These are phyloP conservation scores for Irena cyanogastra DNA, from an alignment of 2,113 vertebrate genomes.

Conservation along the genomic window DNA sequence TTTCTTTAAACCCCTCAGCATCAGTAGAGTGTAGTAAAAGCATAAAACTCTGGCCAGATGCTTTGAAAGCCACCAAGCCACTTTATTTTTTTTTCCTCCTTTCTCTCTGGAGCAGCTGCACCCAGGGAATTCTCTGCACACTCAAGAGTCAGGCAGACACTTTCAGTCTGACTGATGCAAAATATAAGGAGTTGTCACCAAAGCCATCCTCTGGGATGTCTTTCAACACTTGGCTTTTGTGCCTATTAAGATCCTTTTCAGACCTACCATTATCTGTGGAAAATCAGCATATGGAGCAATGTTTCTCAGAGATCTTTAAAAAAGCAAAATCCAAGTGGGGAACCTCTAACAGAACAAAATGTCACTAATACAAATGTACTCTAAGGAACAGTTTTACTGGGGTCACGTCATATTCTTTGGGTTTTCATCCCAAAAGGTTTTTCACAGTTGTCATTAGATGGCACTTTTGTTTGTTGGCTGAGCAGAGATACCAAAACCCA, in stretches of 20 bases:
- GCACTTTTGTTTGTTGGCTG: neutral
- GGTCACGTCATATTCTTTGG: neutral
- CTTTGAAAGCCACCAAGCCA: neutral
- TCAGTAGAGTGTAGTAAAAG: neutral
- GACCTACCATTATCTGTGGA: neutral
- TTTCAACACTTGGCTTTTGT: neutral
- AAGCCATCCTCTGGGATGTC: neutral
- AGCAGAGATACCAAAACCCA: neutral
- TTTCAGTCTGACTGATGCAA: neutral
- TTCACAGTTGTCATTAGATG: neutral
- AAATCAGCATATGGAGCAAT: neutral
- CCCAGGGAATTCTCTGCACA: neutral
- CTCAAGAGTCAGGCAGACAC: neutral
- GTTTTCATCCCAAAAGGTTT: neutral
- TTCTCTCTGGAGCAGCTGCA: neutral
- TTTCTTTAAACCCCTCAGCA: neutral
- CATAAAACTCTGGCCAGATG: neutral
- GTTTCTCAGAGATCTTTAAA: neutral
- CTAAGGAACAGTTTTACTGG: neutral
- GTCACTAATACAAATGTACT: neutral
- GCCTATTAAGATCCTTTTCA: neutral
- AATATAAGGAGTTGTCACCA: neutral
- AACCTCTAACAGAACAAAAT: neutral
- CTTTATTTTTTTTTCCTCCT: neutral
- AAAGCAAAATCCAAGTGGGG: neutral